phyloP scores from a whole-genome alignment of 2,113 vertebrate genomes.

The Boulengeromyrus knoepffleri region DNA sequence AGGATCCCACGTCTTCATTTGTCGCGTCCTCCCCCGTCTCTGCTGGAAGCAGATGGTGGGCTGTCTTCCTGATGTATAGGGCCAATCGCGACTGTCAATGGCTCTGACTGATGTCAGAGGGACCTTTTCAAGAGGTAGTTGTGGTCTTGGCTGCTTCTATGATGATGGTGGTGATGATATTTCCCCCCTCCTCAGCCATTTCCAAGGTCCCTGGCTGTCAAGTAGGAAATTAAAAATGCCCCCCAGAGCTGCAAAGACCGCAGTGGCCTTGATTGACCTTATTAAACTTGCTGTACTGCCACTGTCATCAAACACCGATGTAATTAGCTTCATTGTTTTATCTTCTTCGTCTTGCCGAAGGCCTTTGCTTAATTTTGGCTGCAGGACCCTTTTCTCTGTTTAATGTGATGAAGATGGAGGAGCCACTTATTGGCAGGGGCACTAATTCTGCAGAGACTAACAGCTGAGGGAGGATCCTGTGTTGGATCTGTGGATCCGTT shows the following conservation, averaged over 20 bases:
- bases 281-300: neutral
- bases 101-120: neutral
- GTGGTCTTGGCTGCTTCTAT: neutral
- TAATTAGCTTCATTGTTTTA: neutral
- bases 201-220: neutral
- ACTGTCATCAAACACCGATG: neutral
- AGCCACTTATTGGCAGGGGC: neutral
- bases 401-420: neutral
- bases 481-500: neutral
- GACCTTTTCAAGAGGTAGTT: neutral
- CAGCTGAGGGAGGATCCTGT: neutral
- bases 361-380: neutral
- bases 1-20: neutral
- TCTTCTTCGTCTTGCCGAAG: neutral
- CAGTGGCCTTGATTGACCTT: neutral
- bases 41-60: neutral
- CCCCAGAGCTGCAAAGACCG: neutral
- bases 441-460: neutral
- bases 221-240: slow-evolving; percentile 13
- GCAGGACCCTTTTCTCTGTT: neutral
- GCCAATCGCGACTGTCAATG: neutral
- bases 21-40: neutral
- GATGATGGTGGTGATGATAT: neutral
- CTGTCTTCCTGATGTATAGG: neutral
- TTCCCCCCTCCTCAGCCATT: neutral